Percentiles rank a stretch among this genome's conserved stretches.
These are phyloP conservation scores for Gallinago solitaria DNA, from an alignment of 2,797 vertebrate genomes.

Conservation along the genomic window DNA sequence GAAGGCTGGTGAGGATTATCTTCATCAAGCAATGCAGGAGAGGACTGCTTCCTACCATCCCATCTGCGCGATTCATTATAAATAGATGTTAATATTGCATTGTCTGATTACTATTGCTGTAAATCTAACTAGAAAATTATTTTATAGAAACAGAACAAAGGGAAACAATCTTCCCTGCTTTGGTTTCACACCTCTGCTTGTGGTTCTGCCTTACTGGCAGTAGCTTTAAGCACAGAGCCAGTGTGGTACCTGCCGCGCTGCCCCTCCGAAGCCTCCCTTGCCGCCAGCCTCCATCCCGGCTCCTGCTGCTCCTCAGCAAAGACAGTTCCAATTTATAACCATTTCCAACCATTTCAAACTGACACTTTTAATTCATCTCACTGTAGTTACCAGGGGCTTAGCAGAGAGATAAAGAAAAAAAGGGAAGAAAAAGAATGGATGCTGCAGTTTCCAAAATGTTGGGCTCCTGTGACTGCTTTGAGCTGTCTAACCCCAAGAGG, in stretches of 20 bases:
- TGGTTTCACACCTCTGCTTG: neutral
- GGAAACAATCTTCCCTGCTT: neutral
- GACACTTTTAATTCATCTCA: constrained; percentile 59
- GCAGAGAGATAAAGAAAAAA: neutral
- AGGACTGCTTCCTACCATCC: rapidly evolving
- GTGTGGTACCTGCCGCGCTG: neutral
- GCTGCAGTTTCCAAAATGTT: neutral
- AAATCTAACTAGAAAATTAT: neutral
- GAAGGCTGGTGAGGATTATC: neutral
- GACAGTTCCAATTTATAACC: constrained; percentile 60
- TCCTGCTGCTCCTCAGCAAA: constrained; percentile 20
- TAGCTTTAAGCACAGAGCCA: neutral
- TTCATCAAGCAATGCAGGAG: neutral
- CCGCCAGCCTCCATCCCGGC: neutral
- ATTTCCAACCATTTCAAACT: constrained; percentile 43
- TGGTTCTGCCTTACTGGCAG: neutral
- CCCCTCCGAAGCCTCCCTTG: constrained; percentile 11
- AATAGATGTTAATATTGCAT: neutral
- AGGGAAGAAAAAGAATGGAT: neutral
- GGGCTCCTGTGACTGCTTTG: neutral
- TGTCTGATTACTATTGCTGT: neutral
- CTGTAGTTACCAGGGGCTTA: neutral
- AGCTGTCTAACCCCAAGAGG: neutral
- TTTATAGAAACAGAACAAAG: neutral
- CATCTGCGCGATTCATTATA: neutral